phyloP scores from a whole-genome alignment of 2,113 vertebrate species.

The Melanerpes aurifrons region DNA sequence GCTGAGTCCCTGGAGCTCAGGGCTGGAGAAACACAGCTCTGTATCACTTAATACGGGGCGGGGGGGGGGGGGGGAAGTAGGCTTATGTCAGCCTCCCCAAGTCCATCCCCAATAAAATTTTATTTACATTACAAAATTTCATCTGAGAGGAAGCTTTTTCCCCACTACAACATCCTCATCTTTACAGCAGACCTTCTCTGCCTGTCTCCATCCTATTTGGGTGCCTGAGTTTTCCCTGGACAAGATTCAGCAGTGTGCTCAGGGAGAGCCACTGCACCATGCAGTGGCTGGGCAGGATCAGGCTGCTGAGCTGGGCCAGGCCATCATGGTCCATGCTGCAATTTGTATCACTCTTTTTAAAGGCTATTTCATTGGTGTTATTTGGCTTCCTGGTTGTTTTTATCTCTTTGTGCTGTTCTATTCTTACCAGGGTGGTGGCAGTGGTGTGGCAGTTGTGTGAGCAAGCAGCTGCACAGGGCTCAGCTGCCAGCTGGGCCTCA shows the following conservation, averaged over 20 bases:
- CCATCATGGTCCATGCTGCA: no score
- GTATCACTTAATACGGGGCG: no score
- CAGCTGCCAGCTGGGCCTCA: no score
- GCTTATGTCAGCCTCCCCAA: not conserved
- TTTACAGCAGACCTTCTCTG: not conserved
- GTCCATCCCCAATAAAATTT: rapidly evolving
- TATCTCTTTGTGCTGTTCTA: no score
- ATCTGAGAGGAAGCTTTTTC: not conserved
- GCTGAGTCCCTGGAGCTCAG: not conserved
- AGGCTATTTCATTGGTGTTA: no score
- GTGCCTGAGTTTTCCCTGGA: not conserved
- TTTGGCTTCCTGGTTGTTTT: no score
- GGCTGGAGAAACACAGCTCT: not conserved
- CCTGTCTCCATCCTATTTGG: not conserved
- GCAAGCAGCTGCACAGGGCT: no score
- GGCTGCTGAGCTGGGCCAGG: no score
- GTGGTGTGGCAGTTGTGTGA: no score
- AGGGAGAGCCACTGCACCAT: rapidly evolving
- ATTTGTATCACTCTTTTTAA: no score
- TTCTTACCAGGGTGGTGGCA: no score
- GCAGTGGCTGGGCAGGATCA: no score
- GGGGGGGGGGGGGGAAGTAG: not conserved
- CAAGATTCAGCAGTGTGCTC: not conserved
- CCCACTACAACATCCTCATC: not conserved
- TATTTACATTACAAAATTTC: not conserved